Conservation (phyloP, 2,113 vertebrate genomes). For the Toxostoma redivivum region DNA sequence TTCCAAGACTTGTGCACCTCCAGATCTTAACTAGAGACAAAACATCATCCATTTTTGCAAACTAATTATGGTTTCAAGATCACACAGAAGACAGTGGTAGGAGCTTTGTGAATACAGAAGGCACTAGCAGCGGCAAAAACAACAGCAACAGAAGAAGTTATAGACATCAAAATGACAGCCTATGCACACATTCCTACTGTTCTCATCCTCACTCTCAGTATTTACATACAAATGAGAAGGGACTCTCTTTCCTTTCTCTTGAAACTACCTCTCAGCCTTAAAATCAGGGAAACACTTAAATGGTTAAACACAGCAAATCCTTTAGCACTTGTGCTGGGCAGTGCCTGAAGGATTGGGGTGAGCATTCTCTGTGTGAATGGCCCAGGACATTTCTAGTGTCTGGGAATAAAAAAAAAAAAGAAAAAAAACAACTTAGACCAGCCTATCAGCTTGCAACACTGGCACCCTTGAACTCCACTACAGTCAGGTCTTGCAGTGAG, state of each 20-base stretch:
- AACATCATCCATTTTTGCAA: conserved; percentile 51
- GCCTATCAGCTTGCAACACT: not conserved
- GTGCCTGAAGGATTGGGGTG: not conserved
- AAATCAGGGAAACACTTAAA: not conserved
- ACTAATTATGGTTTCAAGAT: conserved; percentile 37
- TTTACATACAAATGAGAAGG: not conserved
- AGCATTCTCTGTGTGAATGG: rapidly evolving
- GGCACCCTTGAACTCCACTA: not conserved
- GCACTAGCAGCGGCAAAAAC: not conserved
- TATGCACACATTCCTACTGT: not conserved
- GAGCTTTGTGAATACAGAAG: conserved; percentile 1
- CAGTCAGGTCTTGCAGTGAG: not conserved
- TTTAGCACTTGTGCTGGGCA: not conserved
- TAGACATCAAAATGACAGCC: not conserved
- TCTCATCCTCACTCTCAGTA: not conserved
- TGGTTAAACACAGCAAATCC: not conserved
- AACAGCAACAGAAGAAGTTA: not conserved
- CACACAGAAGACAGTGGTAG: conserved; percentile 27
- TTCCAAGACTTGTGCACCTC: conserved; percentile 95
- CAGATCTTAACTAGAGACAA: conserved; percentile 87
- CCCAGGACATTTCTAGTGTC: not conserved
- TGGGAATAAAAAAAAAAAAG: not conserved
- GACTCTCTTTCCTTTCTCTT: not conserved
- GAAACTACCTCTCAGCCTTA: not conserved
- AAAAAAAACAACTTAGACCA: not conserved